Evolutionary conservation across 1,140 invertebrate species (phyloP).

Genomic region (Brachionus rubens): DNA sequence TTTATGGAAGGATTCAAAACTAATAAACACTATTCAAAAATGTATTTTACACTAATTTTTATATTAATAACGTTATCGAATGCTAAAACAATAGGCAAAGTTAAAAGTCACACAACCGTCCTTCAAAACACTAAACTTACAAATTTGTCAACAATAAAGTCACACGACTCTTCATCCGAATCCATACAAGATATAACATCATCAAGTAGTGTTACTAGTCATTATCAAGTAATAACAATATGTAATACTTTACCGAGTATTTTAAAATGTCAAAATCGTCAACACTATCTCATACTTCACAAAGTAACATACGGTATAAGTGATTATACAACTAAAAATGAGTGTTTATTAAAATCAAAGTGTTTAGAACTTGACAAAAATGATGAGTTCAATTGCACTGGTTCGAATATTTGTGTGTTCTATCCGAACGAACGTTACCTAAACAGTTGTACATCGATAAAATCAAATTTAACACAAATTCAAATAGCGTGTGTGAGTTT

Average conservation of each 20-base stretch:
- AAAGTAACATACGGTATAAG: constrained; percentile 1
- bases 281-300: constrained; percentile 33
- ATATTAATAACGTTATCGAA: background rate
- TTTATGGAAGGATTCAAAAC: constrained; percentile 7
- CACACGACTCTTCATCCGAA: background rate
- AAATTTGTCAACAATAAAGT: background rate
- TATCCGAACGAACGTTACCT: constrained; percentile 3
- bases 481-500: constrained; percentile 38
- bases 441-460: background rate
- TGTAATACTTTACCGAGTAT: constrained; percentile 36
- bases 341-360: background rate
- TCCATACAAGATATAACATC: background rate
- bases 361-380: background rate
- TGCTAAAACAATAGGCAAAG: background rate
- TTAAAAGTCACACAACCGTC: background rate
- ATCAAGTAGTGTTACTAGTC: background rate
- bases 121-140: background rate
- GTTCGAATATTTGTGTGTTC: constrained; percentile 42
- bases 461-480: constrained; percentile 31
- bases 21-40: constrained; percentile 14
- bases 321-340: background rate
- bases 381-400: constrained; percentile 40
- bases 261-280: constrained; percentile 35
- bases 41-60: background rate
- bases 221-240: constrained; percentile 44